Evolutionary conservation across 92 coral and sea anemone genomes (phyloP).

Genomic region (Paramuricea clavata): DNA sequence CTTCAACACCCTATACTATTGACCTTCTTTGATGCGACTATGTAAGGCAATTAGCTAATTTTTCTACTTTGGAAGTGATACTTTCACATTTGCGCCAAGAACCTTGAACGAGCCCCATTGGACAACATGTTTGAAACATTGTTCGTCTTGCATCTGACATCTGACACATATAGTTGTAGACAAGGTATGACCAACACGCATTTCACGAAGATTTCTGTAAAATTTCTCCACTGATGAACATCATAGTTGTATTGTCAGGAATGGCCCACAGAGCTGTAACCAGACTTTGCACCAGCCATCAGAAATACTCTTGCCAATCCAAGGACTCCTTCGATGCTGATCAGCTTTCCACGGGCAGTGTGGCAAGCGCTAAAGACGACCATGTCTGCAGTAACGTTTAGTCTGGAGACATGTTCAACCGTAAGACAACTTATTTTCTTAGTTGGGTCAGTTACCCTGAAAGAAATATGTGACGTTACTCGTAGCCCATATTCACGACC

Average conservation of each 20-base stretch:
- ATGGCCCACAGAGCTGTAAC: conserved; percentile 63
- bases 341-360: conserved; percentile 34
- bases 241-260: conserved; percentile 45
- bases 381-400: conserved; percentile 43
- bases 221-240: conserved; percentile 41
- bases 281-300: conserved; percentile 54
- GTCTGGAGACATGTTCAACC: conserved; percentile 28
- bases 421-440: neutral
- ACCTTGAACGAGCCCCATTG: conserved; percentile 32
- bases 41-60: too few species aligned
- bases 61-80: neutral
- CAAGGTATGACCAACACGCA: conserved; percentile 8
- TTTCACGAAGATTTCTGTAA: conserved; percentile 29
- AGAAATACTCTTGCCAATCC: conserved; percentile 56
- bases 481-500: too few species aligned
- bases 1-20: too few species aligned
- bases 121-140: conserved; percentile 4
- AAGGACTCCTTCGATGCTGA: conserved; percentile 53
- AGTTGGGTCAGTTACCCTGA: too few species aligned
- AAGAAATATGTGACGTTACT: too few species aligned
- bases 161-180: neutral
- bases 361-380: conserved; percentile 61
- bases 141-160: conserved; percentile 5
- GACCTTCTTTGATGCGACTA: too few species aligned
- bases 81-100: conserved; percentile 18